phyloP scores from a whole-genome alignment of 2,113 vertebrate genomes.

The Gallinago undulata region DNA sequence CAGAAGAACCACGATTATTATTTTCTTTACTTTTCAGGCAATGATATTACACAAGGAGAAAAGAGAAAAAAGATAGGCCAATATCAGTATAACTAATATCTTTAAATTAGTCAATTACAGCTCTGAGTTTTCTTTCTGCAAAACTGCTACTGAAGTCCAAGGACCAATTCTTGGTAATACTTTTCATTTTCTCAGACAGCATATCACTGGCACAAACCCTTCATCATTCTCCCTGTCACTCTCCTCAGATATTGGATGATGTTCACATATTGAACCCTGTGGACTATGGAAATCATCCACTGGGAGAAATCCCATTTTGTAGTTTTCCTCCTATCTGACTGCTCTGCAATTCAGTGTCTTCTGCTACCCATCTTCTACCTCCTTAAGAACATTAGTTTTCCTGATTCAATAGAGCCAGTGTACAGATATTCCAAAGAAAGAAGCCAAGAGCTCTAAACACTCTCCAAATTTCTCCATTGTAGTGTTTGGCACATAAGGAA shows the following conservation, averaged over 20 bases:
- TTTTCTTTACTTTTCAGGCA: not conserved
- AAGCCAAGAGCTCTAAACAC: slow-evolving; percentile 22
- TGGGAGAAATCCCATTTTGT: not conserved
- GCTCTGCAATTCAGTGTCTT: not conserved
- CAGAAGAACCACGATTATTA: not conserved
- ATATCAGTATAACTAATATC: not conserved
- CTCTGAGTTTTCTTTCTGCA: not conserved
- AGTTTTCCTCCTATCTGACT: not conserved
- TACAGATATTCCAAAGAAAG: not conserved
- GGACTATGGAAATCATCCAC: not conserved
- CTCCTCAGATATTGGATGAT: not conserved
- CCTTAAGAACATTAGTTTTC: not conserved
- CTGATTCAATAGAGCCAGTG: not conserved
- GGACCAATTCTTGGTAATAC: not conserved
- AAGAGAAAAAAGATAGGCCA: not conserved
- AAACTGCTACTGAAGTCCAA: not conserved
- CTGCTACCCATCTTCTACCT: not conserved
- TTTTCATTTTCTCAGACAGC: not conserved
- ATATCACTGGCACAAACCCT: not conserved
- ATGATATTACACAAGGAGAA: not conserved
- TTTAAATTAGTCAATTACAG: not conserved
- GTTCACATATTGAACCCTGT: not conserved
- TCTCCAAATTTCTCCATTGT: not conserved
- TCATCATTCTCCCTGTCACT: not conserved
- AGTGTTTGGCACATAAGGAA: not conserved